These are phyloP conservation scores for Cynaeus angustus DNA, from an alignment of 2,888 invertebrate species.

Conservation along the genomic window DNA sequence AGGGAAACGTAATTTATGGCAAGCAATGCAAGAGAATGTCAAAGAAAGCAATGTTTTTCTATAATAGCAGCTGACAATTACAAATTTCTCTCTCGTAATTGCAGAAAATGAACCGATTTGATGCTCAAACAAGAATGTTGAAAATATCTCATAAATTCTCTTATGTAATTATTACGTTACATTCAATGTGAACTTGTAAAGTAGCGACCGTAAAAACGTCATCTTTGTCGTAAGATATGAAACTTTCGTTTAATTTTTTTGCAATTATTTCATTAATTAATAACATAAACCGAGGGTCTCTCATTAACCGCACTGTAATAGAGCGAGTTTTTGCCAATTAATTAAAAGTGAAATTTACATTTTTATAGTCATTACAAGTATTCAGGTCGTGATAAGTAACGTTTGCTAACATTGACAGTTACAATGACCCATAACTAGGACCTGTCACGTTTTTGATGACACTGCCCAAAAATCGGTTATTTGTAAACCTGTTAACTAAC, in stretches of 20 bases:
- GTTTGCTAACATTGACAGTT: slow-evolving; percentile 14
- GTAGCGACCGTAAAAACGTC: slow-evolving; percentile 4
- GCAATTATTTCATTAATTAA: slow-evolving; percentile 11
- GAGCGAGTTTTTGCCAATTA: slow-evolving; percentile 15
- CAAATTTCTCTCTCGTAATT: slow-evolving; percentile 2
- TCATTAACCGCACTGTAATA: slow-evolving; percentile 16
- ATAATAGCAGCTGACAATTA: background rate
- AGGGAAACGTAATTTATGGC: background rate
- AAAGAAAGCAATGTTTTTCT: slow-evolving; percentile 24
- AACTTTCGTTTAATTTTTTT: slow-evolving; percentile 23
- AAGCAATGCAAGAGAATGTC: slow-evolving; percentile 5
- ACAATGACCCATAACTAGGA: slow-evolving; percentile 9
- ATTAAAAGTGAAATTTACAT: slow-evolving; percentile 34
- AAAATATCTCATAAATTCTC: slow-evolving; percentile 3
- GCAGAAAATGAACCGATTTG: slow-evolving; percentile 1
- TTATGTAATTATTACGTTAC: slow-evolving; percentile 16
- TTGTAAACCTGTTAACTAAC: slow-evolving; percentile 1
- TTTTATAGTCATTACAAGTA: slow-evolving; percentile 25
- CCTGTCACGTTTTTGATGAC: background rate
- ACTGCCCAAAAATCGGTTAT: background rate
- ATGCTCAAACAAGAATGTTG: slow-evolving; percentile 1
- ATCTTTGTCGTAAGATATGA: slow-evolving; percentile 10
- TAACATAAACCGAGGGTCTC: background rate
- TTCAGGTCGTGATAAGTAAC: slow-evolving; percentile 14
- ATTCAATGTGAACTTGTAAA: slow-evolving; percentile 6